A percentile compares a stretch with the other conserved stretches of the same genome.
These are phyloP conservation scores for Anableps anableps DNA, from an alignment of 2,797 vertebrate species.

Conservation along the genomic window DNA sequence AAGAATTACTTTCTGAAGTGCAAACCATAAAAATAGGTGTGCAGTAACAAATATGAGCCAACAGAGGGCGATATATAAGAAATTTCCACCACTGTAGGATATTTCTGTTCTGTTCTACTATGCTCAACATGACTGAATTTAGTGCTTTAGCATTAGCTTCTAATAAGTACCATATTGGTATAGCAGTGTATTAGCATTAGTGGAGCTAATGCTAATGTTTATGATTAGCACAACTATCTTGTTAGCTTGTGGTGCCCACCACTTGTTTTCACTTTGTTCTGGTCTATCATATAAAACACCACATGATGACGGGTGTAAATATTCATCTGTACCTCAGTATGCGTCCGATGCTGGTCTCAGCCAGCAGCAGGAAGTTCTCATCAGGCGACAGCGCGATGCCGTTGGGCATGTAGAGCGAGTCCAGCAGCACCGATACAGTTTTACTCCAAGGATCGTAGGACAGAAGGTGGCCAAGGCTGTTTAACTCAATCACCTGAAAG, in stretches of 20 bases:
- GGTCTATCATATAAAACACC: neutral
- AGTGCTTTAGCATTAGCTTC: neutral
- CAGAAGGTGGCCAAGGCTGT: constrained; percentile 75
- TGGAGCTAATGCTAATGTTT: neutral
- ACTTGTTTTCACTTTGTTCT: too few relatives aligned
- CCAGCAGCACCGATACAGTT: constrained; percentile 63
- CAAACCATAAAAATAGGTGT: neutral
- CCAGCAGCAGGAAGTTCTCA: constrained; percentile 77
- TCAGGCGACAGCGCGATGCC: constrained; percentile 75
- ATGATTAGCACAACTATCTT: neutral
- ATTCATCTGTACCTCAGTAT: constrained; percentile 62
- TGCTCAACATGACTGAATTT: neutral
- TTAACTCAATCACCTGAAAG: constrained; percentile 80
- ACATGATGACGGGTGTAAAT: neutral
- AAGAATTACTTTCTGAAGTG: too few relatives aligned
- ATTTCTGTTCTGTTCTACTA: too few relatives aligned
- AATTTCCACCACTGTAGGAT: too few relatives aligned
- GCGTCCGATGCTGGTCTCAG: constrained; percentile 80
- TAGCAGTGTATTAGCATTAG: neutral
- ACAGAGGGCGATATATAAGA: neutral
- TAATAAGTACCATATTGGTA: neutral
- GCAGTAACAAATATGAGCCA: neutral
- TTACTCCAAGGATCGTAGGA: constrained; percentile 66
- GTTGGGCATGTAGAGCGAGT: constrained; percentile 81
- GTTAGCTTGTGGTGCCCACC: too few relatives aligned